Evolutionary conservation across 2,797 vertebrate species (phyloP).

Genomic region (Geotrypetes seraphini): DNA sequence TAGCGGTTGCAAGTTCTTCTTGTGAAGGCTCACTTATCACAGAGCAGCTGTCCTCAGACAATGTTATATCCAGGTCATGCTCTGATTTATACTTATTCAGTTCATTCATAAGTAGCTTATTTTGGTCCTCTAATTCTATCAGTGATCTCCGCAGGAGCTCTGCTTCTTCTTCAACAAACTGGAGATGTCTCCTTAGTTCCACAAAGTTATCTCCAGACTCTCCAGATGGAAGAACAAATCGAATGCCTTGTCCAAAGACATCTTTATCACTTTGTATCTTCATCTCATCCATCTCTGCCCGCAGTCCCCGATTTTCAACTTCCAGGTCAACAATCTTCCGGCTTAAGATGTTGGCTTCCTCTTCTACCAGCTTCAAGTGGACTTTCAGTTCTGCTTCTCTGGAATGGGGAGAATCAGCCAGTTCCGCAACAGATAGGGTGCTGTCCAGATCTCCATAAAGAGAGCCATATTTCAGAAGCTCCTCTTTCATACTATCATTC

Average conservation of each 20-base stretch:
- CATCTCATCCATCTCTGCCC: conserved; percentile 92
- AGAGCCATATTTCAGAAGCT: conserved; percentile 82
- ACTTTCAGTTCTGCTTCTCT: conserved; percentile 86
- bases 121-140: conserved; percentile 93
- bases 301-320: conserved; percentile 90
- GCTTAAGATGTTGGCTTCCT: conserved; percentile 93
- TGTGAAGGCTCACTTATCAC: conserved; percentile 78
- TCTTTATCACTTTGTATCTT: conserved; percentile 69
- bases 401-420: conserved; percentile 84
- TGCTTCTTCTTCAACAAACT: conserved; percentile 97
- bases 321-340: conserved; percentile 92
- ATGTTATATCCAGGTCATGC: conserved; percentile 63
- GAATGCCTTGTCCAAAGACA: conserved; percentile 44
- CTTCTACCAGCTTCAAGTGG: conserved; percentile 92
- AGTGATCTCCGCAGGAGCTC: conserved; percentile 87
- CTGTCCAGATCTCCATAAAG: conserved; percentile 85
- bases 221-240: conserved; percentile 43
- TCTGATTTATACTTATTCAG: conserved; percentile 89
- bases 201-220: conserved; percentile 75
- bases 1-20: conserved; percentile 78
- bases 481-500: conserved; percentile 88
- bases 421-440: conserved; percentile 80
- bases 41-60: conserved; percentile 71
- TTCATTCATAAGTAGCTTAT: conserved; percentile 89
- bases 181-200: conserved; percentile 87